Evolutionary conservation across 1,140 invertebrate species (phyloP).

Genomic region (Danaus plexippus): DNA sequence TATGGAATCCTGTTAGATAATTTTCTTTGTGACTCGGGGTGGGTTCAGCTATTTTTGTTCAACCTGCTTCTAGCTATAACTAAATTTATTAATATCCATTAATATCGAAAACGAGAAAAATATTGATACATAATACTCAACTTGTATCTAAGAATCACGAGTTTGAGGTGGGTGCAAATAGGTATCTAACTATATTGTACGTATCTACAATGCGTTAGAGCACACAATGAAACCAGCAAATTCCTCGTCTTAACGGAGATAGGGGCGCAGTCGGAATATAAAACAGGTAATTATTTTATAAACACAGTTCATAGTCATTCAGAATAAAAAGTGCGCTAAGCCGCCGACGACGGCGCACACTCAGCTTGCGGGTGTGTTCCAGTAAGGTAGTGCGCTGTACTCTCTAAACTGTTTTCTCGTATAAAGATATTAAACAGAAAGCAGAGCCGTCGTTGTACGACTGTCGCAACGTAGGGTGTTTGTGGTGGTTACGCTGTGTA

Average conservation of each 20-base stretch:
- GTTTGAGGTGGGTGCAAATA: too few relatives aligned
- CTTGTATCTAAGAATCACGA: too few relatives aligned
- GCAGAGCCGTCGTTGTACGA: constrained; percentile 26
- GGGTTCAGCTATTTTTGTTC: too few relatives aligned
- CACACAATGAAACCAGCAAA: constrained; percentile 4
- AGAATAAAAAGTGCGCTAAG: constrained; percentile 48
- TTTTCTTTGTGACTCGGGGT: too few relatives aligned
- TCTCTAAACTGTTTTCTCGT: constrained; percentile 35
- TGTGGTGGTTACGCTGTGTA: constrained; percentile 41
- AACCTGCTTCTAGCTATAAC: too few relatives aligned
- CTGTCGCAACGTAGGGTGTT: constrained; percentile 32
- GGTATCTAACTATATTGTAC: too few relatives aligned
- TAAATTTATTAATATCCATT: too few relatives aligned
- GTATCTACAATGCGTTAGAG: too few relatives aligned
- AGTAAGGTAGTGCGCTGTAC: constrained; percentile 49
- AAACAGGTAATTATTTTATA: constrained; percentile 39
- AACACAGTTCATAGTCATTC: constrained; percentile 29
- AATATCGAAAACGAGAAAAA: too few relatives aligned
- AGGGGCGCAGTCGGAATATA: constrained; percentile 27
- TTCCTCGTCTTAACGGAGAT: constrained; percentile 19
- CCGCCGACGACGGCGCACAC: constrained; percentile 51
- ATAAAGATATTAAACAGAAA: constrained; percentile 38
- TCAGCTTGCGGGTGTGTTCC: constrained; percentile 47
- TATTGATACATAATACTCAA: too few relatives aligned
- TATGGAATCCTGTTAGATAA: too few relatives aligned